These are phyloP conservation scores for Cardiocondyla obscurior DNA, from an alignment of 1,140 invertebrate species.

Conservation along the genomic window DNA sequence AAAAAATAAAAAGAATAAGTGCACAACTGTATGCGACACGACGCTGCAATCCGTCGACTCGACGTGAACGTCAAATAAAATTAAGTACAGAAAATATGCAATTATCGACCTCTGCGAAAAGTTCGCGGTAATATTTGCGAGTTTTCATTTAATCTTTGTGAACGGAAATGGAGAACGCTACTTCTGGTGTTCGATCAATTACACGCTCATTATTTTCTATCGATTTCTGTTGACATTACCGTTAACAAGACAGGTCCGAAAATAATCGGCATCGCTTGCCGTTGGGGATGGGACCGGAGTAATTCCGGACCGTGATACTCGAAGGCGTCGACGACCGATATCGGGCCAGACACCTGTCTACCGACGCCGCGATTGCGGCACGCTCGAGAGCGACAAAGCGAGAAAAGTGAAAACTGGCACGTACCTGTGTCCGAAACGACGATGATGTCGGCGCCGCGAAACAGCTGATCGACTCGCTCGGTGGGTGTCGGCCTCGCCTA, in stretches of 20 bases:
- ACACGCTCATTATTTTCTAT: not conserved
- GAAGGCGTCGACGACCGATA: not conserved
- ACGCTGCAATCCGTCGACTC: not conserved
- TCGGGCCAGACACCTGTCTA: too few species aligned
- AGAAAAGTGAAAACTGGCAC: slow-evolving; percentile 50
- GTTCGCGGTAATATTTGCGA: not conserved
- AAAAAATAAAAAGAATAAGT: too few species aligned
- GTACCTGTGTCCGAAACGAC: slow-evolving; percentile 53
- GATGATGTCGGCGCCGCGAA: slow-evolving; percentile 57
- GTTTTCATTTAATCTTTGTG: not conserved
- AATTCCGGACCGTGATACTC: not conserved
- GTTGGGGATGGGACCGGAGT: not conserved
- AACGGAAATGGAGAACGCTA: not conserved
- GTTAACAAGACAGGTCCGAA: not conserved
- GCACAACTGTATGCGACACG: too few species aligned
- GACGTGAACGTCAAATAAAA: not conserved
- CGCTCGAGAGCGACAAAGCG: not conserved
- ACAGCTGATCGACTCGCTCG: slow-evolving; percentile 68
- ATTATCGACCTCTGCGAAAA: not conserved
- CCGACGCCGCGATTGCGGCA: not conserved
- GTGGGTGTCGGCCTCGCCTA: slow-evolving; percentile 67
- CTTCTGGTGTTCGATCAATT: not conserved
- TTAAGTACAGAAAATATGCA: not conserved
- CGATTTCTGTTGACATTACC: not conserved
- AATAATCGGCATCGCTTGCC: not conserved